Conservation (phyloP, 2,797 vertebrate genomes). For the Manis javanica region DNA sequence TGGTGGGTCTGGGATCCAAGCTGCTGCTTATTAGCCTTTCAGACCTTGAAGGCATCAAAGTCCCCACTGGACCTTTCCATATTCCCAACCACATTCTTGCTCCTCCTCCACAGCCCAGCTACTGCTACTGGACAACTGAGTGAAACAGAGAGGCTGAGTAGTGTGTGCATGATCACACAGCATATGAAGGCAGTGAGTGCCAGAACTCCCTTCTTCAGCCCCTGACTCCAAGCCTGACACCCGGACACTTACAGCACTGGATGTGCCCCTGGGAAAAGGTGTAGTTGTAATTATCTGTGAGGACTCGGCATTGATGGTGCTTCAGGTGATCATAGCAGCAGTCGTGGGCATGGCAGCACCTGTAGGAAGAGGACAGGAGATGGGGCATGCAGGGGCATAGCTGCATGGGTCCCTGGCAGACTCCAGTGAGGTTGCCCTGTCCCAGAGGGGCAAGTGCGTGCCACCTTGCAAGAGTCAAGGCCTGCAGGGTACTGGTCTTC, state of each 20-base stretch:
- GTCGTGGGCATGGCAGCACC: slow-evolving; percentile 73
- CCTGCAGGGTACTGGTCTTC: neutral
- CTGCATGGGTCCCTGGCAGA: fast-evolving
- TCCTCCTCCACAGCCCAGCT: neutral
- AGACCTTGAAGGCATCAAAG: neutral
- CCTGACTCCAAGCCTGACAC: neutral
- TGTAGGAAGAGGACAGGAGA: neutral
- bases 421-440: too few species aligned
- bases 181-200: fast-evolving
- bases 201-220: neutral
- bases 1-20: neutral
- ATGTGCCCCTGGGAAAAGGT: neutral
- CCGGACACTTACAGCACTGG: slow-evolving; percentile 68
- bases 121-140: fast-evolving
- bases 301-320: fast-evolving
- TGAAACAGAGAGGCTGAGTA: neutral
- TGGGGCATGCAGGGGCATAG: neutral
- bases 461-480: neutral
- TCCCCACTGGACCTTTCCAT: neutral
- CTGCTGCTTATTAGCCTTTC: neutral
- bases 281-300: slow-evolving; percentile 17
- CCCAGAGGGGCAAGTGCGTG: neutral
- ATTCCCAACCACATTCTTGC: too few species aligned
- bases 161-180: neutral
- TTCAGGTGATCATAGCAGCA: slow-evolving; percentile 61